Evolutionary conservation across 1,140 invertebrate genomes (phyloP), one percentile per base, ranked within the genome.

Genomic region (Zaprionus kolodkinae): DNA sequence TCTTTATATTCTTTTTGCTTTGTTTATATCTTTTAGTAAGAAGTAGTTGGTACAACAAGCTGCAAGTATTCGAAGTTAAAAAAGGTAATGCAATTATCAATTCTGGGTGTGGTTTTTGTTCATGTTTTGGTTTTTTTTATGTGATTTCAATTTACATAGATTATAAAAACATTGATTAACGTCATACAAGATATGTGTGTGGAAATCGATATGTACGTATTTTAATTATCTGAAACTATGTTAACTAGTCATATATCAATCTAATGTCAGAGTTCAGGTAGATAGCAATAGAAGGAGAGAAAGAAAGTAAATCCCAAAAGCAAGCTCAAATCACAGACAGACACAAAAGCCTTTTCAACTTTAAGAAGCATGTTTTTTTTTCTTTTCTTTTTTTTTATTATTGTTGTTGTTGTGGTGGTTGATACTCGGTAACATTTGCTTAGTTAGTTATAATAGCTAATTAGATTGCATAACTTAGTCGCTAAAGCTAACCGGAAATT

Each of bases 11-110:
- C 75, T 78, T 52, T 74, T 76, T 66, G 48, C 25, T 76, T 75
- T 72, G 50, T 40, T 62, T 72, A 57, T 66, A 36, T 72, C 75
- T 72, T 75, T 89, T 91, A 82, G 77, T 85, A 91, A 84, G 89
- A 85, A 90, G 89, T 81, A 80, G 89, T 85, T 90, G 89, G 82
- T 80, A 91, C 81, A 91, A 88, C 81, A 91, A 88, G 78, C 84
- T 87, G 84, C 83, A 90, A 88, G 83, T 91, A 88, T 85, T 88
- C 74, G 72, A 89, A 69, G 61, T 74, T 78, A 67, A 77, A 73
- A 76, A 75, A 65, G 62, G 80, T 77, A 83, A 88, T 83, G 83
- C 79, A 72, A 78, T 80, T 84, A 88, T 84, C 54, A 75, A 60
- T 68, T 68, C 27, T 17, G 55, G 55, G 13, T 38, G 33, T 36